Percentiles rank a stretch among this genome's conserved stretches.
phyloP scores from a whole-genome alignment of 2,113 vertebrate species.

The Rafetus swinhoei region DNA sequence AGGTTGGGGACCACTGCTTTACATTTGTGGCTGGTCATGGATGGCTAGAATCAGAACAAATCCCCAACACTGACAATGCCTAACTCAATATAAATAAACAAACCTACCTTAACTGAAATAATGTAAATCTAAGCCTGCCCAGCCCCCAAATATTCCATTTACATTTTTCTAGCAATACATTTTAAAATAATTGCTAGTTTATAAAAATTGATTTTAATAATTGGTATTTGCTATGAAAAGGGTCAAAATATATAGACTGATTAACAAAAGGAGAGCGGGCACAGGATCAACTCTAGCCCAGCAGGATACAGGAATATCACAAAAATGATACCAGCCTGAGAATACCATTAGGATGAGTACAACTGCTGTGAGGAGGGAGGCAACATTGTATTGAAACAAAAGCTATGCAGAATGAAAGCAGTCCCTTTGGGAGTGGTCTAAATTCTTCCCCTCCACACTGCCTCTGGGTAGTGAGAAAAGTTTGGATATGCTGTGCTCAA shows the following conservation, averaged over 20 bases:
- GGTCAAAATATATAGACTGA: not conserved
- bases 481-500: not conserved
- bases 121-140: not conserved
- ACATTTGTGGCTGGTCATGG: not conserved
- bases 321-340: not conserved
- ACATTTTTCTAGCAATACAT: not conserved
- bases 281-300: not conserved
- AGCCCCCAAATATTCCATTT: not conserved
- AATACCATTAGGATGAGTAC: not conserved
- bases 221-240: not conserved
- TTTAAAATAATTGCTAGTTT: not conserved
- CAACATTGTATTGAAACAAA: not conserved
- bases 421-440: not conserved
- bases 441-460: not conserved
- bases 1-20: not conserved
- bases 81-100: conserved; percentile 2
- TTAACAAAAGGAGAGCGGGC: conserved; percentile 16
- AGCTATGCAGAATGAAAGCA: not conserved
- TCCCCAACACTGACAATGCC: not conserved
- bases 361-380: not conserved
- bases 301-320: not conserved
- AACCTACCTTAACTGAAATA: not conserved
- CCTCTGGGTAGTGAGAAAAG: not conserved
- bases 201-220: not conserved
- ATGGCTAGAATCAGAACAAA: not conserved